These are phyloP conservation scores for Pyrrhosoma nymphula DNA, from an alignment of 2,888 invertebrate species.

Conservation along the genomic window DNA sequence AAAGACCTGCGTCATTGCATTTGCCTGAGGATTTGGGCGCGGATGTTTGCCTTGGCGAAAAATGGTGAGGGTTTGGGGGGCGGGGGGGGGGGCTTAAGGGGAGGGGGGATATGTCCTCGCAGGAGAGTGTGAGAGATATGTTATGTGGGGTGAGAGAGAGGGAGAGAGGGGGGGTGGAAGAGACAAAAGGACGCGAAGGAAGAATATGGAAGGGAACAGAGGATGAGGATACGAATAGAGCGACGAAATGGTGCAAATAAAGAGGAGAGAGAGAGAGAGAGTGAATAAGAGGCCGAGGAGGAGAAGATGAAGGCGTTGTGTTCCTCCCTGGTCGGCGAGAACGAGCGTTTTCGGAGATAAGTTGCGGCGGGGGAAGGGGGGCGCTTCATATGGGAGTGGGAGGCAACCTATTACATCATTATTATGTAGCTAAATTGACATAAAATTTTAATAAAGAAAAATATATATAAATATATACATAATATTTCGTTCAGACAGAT, in stretches of 20 bases:
- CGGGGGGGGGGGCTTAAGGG: background rate
- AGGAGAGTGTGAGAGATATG: background rate
- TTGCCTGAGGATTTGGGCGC: conserved; percentile 34
- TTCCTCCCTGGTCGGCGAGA: background rate
- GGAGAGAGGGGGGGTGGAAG: background rate
- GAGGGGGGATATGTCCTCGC: background rate
- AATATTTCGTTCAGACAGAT: no score
- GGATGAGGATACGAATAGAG: background rate
- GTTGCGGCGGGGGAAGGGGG: no score
- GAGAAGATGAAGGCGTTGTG: background rate
- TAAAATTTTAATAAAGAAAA: no score
- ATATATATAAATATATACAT: no score
- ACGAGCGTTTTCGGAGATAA: background rate
- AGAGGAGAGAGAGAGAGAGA: background rate
- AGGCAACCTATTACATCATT: no score
- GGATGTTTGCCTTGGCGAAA: conserved; percentile 43
- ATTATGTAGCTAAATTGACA: no score
- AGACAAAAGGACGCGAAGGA: background rate
- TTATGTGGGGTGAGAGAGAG: background rate
- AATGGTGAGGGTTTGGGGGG: no score
- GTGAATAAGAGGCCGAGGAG: background rate
- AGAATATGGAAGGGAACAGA: background rate
- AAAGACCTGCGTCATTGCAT: conserved; percentile 49
- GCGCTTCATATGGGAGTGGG: no score
- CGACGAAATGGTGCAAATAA: background rate